Evolutionary conservation across 2,888 invertebrate species (phyloP).

Genomic region (Tethea ocularis): DNA sequence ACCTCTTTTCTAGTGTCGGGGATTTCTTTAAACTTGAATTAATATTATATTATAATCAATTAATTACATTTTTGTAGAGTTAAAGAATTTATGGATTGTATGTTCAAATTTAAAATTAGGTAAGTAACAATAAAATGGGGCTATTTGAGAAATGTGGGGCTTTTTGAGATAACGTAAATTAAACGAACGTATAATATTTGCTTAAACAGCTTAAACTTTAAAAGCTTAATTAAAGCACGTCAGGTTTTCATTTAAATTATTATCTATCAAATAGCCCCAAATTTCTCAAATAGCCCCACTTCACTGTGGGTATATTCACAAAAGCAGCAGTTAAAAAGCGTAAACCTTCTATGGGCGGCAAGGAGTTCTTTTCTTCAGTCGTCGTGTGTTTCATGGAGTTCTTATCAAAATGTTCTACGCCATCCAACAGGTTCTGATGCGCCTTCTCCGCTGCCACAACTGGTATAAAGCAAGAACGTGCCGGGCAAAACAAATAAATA

Average conservation of each 20-base stretch:
- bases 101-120: neutral
- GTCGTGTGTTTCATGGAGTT: constrained; percentile 88
- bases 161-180: neutral
- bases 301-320: constrained; percentile 20
- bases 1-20: no score
- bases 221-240: no score
- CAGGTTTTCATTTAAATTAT: no score
- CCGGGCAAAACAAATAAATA: constrained; percentile 54
- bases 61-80: neutral
- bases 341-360: constrained; percentile 89
- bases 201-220: no score
- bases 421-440: constrained; percentile 88
- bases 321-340: constrained; percentile 44
- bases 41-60: no score
- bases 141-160: neutral
- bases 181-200: no score
- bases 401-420: constrained; percentile 89
- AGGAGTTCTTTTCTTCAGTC: constrained; percentile 89
- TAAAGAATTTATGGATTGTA: neutral
- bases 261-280: constrained; percentile 7
- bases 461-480: constrained; percentile 79
- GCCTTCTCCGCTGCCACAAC: constrained; percentile 89
- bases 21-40: no score
- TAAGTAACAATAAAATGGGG: neutral
- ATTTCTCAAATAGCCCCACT: neutral